Evolutionary conservation across 2,888 invertebrate genomes (phyloP).

Genomic region (Mythimna vitellina): DNA sequence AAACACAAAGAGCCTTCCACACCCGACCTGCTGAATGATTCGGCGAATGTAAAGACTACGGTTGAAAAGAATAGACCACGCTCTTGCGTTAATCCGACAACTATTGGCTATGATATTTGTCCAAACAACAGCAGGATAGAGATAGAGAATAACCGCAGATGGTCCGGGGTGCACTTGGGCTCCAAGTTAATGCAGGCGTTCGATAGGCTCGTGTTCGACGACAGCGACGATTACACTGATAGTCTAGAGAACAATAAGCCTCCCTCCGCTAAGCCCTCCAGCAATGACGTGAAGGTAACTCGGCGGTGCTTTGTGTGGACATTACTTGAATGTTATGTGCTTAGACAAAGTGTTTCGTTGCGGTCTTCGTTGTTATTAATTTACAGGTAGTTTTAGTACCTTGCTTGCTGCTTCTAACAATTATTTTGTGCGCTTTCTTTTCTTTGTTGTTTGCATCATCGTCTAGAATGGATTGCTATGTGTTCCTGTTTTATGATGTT

Average conservation of each 20-base stretch:
- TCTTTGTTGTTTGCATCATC: slow-evolving; percentile 49
- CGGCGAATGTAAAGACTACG: slow-evolving; percentile 87
- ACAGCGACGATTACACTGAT: slow-evolving; percentile 94
- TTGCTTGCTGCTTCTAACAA: slow-evolving; percentile 72
- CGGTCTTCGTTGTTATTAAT: slow-evolving; percentile 69
- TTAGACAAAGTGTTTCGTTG: slow-evolving; percentile 69
- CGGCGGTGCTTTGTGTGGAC: slow-evolving; percentile 75
- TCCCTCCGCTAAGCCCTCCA: slow-evolving; percentile 85
- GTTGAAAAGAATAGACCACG: slow-evolving; percentile 92
- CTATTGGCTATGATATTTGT: slow-evolving; percentile 87
- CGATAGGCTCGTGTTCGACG: slow-evolving; percentile 92
- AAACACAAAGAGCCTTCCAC: slow-evolving; percentile 89
- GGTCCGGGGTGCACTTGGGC: slow-evolving; percentile 93
- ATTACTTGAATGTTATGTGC: slow-evolving; percentile 66
- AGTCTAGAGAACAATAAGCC: slow-evolving; percentile 92
- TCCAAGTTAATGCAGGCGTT: slow-evolving; percentile 94
- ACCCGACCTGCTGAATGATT: slow-evolving; percentile 91
- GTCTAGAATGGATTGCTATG: slow-evolving; percentile 33
- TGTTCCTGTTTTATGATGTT: slow-evolving; percentile 30
- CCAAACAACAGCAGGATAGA: slow-evolving; percentile 87
- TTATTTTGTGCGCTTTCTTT: slow-evolving; percentile 65
- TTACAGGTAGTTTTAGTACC: slow-evolving; percentile 68
- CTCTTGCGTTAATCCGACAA: slow-evolving; percentile 92
- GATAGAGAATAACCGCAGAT: slow-evolving; percentile 91
- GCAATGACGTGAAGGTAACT: slow-evolving; percentile 88